Conservation (phyloP, 2,797 vertebrate genomes). For the Xenopus petersii region DNA sequence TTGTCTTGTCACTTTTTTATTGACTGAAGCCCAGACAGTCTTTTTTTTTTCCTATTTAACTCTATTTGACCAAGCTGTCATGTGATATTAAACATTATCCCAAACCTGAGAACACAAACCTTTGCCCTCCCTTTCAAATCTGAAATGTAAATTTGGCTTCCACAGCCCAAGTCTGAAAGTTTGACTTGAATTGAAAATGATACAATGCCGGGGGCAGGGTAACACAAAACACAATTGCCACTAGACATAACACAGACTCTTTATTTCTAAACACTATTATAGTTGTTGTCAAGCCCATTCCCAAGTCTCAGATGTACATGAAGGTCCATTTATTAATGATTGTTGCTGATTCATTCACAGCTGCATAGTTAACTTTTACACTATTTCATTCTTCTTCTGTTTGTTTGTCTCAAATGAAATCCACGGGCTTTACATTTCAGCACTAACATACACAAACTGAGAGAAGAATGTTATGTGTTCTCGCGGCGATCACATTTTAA, state of each 20-base stretch:
- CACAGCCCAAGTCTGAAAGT: conserved; percentile 54
- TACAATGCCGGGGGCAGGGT: conserved; percentile 69
- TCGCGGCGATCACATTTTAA: neutral
- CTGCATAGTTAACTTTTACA: conserved; percentile 13
- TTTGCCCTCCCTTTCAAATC: conserved; percentile 60
- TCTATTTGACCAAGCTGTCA: conserved; percentile 63
- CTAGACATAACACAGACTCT: conserved; percentile 88
- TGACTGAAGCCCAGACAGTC: conserved; percentile 51
- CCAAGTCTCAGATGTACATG: conserved; percentile 29
- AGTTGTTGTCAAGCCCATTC: conserved; percentile 66
- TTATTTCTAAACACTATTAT: conserved; percentile 64
- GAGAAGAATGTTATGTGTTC: neutral
- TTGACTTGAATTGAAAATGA: conserved; percentile 57
- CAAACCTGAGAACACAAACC: conserved; percentile 67
- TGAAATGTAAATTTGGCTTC: conserved; percentile 68
- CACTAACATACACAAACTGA: neutral
- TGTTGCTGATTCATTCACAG: conserved; percentile 13
- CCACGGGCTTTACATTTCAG: neutral
- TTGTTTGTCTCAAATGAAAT: neutral
- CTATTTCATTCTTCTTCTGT: conserved; percentile 10
- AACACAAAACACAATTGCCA: conserved; percentile 69
- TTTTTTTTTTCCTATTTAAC: conserved; percentile 44
- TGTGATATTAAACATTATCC: conserved; percentile 63
- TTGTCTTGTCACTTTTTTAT: conserved; percentile 28
- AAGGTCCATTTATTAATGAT: conserved; percentile 41